Evolutionary conservation across 2,797 vertebrate genomes (phyloP).

Genomic region (Chaetodon trifasciatus): DNA sequence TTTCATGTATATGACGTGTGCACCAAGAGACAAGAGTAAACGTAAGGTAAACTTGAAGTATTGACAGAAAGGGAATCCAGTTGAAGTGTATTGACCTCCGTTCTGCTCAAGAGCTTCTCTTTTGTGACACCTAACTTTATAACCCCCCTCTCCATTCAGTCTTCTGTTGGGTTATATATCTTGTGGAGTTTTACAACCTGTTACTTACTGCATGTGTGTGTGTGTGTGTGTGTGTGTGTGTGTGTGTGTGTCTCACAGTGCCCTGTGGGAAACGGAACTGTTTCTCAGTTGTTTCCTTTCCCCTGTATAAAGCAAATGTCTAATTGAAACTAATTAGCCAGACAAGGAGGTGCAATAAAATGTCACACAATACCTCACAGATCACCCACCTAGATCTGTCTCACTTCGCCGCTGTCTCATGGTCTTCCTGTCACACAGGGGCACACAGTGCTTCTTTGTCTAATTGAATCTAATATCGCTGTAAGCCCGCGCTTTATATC

Average conservation of each 20-base stretch:
- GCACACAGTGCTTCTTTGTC: slow-evolving; percentile 45
- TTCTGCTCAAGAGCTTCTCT: slow-evolving; percentile 66
- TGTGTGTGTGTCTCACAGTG: slow-evolving; percentile 29
- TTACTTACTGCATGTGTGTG: slow-evolving; percentile 52
- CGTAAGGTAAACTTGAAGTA: slow-evolving; percentile 31
- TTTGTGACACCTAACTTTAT: slow-evolving; percentile 80
- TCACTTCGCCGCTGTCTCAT: slow-evolving; percentile 17
- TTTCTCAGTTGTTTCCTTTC: slow-evolving; percentile 68
- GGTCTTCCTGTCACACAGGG: slow-evolving; percentile 33
- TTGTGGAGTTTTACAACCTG: slow-evolving; percentile 78
- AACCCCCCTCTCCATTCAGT: slow-evolving; percentile 60
- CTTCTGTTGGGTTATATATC: slow-evolving; percentile 78
- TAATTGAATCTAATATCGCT: slow-evolving; percentile 40
- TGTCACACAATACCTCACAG: slow-evolving; percentile 62
- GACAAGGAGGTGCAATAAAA: slow-evolving; percentile 73
- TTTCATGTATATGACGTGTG: not conserved
- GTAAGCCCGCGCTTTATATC: slow-evolving; percentile 30
- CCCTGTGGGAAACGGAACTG: slow-evolving; percentile 64
- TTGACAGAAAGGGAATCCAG: slow-evolving; percentile 61
- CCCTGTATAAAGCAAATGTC: slow-evolving; percentile 63
- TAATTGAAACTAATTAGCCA: slow-evolving; percentile 81
- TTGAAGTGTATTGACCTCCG: slow-evolving; percentile 68
- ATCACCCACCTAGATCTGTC: slow-evolving; percentile 63
- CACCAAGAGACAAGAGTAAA: slow-evolving; percentile 3
- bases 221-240: slow-evolving; percentile 18